Base-by-base conservation (phyloP, 2,797 vertebrate species). In the Hippopotamyrus pictus region DNA sequence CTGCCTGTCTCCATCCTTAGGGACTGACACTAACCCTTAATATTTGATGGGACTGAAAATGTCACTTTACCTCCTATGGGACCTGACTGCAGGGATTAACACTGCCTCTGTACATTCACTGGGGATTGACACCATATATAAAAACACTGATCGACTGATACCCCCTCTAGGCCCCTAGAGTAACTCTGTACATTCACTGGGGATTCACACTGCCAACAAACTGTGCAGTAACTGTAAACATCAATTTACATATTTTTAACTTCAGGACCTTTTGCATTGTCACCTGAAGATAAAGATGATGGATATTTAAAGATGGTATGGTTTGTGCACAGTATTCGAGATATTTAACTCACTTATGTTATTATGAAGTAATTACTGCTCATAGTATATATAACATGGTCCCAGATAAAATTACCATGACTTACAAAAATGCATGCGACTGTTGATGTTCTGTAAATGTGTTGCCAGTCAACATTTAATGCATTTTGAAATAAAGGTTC, bases 41-140 rank as follows among this genome's bases (percentile, higher is more conserved):
- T 22, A 50, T 85, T 17, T 57, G 11, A 19, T 14, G 29, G 22
- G 14, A 57, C 51, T 86, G 84, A 86, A 57, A 44, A 57, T 87
- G 86, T 54, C 84, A 37, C 84, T 29, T 29, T 33, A 54, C 51
- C 46, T 86, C 50, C 22, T 44, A 25, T 2, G 8, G 44, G 87
- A 46, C 84, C 48, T 59, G 53, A 62, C 54, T n/a, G 44, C 37
- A n/a, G 12, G 17, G 86, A 87, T 37, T 88, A 44, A 65, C 57
- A 22, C 54, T 46, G 86, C 53, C 86, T 44, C 53, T 87, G 62
- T 62, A 50, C 46, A 84, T 84, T 84, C 79, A 84, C n/a, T 50
- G 41, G 50, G 22, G 84, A 86, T 84, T 84, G n/a, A 86, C 84
- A 86, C 50, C 50, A 19, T 86, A 25, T 53, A 33, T 54, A 85